Base-by-base conservation (phyloP, 1,140 invertebrate species). In the Glossosoma conforme region DNA sequence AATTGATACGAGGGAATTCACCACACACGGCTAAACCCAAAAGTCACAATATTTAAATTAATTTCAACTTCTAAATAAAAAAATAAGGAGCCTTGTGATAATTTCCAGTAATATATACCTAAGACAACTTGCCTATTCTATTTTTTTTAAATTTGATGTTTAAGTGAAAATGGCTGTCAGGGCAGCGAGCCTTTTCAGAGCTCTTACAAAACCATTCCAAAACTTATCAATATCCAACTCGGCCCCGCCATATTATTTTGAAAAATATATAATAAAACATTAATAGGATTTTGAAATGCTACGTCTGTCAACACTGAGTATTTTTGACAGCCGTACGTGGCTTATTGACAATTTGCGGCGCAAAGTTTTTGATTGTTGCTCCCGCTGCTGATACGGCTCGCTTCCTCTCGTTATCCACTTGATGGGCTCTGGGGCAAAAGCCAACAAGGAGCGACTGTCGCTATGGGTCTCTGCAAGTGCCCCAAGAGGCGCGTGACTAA, bases 401-500 rank as follows among this genome's bases (percentile, higher is more conserved):
- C n/a, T 10, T n/a, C 28, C 10, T 30, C 28, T 10, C n/a, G 9
- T 30, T 10, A 30, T 30, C n/a, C n/a, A n/a, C 9, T 10, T 30
- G n/a, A 10, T 30, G n/a, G n/a, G n/a, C n/a, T n/a, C n/a, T n/a
- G n/a, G n/a, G n/a, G n/a, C n/a, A n/a, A n/a, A n/a, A n/a, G n/a
- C n/a, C 13, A 37, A 8, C 35, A 19, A 14, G 9, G 13, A 37
- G 10, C 6, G 32, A 40, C 22, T 14, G 24, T 14, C 44, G 73
- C 59, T 54, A 98, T 98, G 95, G 95, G 95, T 36, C 77, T 98
- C 17, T 98, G 95, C 74, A 98, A 98, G 69, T 98, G 96, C 75
- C 93, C 94, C 10, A 97, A 97, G 72, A 79, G 89, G 62, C 86
- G 87, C 78, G 93, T 98, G 19, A 98, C 95, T 37, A 97, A 94